A percentile compares a stretch with the other conserved stretches of the same genome.
phyloP scores from a whole-genome alignment of 1,140 invertebrate species.

The Pomacea maculata region DNA sequence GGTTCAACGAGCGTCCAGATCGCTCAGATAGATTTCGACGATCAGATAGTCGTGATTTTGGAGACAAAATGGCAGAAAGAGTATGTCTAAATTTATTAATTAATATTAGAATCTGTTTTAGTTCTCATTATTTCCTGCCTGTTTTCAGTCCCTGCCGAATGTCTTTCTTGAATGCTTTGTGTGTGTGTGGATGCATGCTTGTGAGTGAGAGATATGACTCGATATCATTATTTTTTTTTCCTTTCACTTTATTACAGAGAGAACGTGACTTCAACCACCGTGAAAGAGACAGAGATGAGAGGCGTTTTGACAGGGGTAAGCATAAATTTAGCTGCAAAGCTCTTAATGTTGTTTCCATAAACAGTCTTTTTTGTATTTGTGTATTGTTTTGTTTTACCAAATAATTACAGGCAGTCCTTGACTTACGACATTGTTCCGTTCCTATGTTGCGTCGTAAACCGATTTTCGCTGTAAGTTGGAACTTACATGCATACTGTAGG shows the following conservation, averaged over 20 bases:
- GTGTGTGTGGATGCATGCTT: not conserved
- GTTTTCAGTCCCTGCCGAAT: not conserved
- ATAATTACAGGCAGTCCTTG: too few relatives aligned
- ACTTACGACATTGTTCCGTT: too few relatives aligned
- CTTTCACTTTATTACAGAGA: conserved; percentile 24
- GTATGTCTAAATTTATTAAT: conserved; percentile 5
- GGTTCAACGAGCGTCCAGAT: conserved; percentile 15
- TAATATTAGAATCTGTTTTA: too few relatives aligned
- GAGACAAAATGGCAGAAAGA: conserved; percentile 32
- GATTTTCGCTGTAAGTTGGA: too few relatives aligned
- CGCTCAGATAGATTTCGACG: conserved; percentile 28
- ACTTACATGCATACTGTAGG: too few relatives aligned
- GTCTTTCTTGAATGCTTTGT: not conserved
- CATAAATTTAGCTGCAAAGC: too few relatives aligned
- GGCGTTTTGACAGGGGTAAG: conserved; percentile 9
- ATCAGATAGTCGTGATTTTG: conserved; percentile 40
- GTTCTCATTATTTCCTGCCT: not conserved
- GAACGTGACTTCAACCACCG: conserved; percentile 40
- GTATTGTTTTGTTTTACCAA: too few relatives aligned
- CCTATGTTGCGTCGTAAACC: too few relatives aligned
- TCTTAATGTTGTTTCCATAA: too few relatives aligned
- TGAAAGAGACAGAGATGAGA: conserved; percentile 21
- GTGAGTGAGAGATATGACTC: not conserved
- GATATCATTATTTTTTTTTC: not conserved
- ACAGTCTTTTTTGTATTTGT: too few relatives aligned